phyloP scores from a whole-genome alignment of 2,888 invertebrate genomes.

The Apamea monoglypha region DNA sequence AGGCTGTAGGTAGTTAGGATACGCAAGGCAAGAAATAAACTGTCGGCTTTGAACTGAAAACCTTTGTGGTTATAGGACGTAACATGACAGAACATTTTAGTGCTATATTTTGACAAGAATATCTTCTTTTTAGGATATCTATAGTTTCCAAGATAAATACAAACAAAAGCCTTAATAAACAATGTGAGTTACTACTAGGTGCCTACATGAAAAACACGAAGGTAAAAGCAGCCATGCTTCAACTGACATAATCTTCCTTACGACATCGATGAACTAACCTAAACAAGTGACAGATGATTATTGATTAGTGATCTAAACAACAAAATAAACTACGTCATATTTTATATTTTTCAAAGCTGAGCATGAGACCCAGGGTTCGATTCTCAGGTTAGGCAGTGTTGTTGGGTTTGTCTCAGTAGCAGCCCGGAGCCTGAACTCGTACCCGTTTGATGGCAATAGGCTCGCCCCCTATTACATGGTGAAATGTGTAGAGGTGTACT shows the following conservation, averaged over 20 bases:
- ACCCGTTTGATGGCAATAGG: background rate
- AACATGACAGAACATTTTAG: background rate
- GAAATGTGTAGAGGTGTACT: background rate
- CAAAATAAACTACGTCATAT: background rate
- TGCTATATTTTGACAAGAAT: background rate
- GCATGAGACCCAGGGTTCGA: background rate
- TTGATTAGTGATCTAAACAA: background rate
- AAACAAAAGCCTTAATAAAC: background rate
- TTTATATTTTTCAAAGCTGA: slow-evolving; percentile 9
- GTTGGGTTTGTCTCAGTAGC: background rate
- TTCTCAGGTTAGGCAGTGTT: background rate
- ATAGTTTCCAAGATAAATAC: background rate
- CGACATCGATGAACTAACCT: background rate
- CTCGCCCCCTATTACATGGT: background rate
- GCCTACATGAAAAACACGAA: background rate
- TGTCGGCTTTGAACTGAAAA: slow-evolving; percentile 37
- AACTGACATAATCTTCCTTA: background rate
- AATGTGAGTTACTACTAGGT: background rate
- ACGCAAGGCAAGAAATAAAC: slow-evolving; percentile 41
- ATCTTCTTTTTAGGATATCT: background rate
- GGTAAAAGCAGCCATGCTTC: background rate
- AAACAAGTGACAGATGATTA: background rate
- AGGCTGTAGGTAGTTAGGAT: slow-evolving; percentile 62
- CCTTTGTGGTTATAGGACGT: slow-evolving; percentile 25
- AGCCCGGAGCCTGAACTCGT: background rate